Base-by-base conservation (phyloP, 2,113 vertebrate genomes). In the Pardalotus punctatus region DNA sequence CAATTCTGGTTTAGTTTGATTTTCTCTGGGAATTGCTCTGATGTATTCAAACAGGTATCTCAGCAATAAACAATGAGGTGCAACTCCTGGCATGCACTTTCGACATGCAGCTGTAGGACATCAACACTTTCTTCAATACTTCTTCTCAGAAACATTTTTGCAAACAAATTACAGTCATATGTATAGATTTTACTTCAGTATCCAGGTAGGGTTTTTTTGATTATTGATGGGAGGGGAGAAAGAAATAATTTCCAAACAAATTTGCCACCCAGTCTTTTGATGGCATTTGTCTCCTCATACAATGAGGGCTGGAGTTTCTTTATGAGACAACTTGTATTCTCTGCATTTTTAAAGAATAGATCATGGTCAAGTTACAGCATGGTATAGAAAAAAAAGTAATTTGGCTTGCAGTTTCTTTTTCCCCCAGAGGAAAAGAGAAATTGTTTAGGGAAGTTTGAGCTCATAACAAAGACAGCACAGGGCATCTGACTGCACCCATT, bases 401-500 rank as follows among this genome's bases (percentile, higher is more conserved):
- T 25, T 7, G 3, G 16, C 33, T 62, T 74, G 42, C 42, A 80
- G 27, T 8, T 18, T 29, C 58, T 69, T 83, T 13, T n/a, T 33
- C 6, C 33, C 65, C 23, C 24, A 29, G 60, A 93, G 62, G 20
- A 74, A 82, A 80, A 64, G 3, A 40, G 62, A 16, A 83, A 47
- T 14, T 33, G 9, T 47, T 94, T 8, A 22, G 45, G 36, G 24
- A 65, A 43, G 36, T 69, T 17, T 15, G 42, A 36, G 65, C 27
- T 67, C 70, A 6, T 36, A 58, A 64, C 12, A 42, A 6, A 10
- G 65, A 40, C 22, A 66, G 40, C 51, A 73, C 50, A 50, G 25
- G 28, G 69, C 14, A 80, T 48, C n/a, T 23, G 29, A 45, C 7
- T 4, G 25, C 28, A 67, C 4, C 21, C 0, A 1, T 9, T 40